phyloP scores from a whole-genome alignment of 2,797 vertebrate species.

The Vireo griseus region DNA sequence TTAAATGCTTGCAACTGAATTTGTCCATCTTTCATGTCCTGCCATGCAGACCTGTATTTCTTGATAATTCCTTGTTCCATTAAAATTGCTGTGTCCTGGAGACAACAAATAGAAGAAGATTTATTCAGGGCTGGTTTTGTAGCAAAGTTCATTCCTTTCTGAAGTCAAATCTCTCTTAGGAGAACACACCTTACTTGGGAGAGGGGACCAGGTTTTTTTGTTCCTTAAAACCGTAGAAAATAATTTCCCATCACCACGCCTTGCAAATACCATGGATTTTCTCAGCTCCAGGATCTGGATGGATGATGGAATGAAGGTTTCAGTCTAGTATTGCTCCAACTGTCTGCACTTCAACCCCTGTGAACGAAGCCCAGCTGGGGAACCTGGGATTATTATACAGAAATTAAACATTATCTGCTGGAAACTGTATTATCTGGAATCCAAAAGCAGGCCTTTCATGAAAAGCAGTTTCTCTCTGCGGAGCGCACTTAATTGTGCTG shows the following conservation, averaged over 20 bases:
- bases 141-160: neutral
- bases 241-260: fast-evolving
- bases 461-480: neutral
- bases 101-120: neutral
- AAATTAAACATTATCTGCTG: slow-evolving; percentile 14
- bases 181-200: neutral
- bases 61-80: neutral
- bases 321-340: neutral
- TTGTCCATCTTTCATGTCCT: neutral
- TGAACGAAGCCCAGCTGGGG: neutral
- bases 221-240: neutral
- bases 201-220: neutral
- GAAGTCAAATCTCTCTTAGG: neutral
- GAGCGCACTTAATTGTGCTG: neutral
- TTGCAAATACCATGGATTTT: neutral
- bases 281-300: neutral
- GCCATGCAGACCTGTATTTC: neutral
- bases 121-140: neutral
- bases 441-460: neutral
- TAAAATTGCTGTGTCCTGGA: neutral
- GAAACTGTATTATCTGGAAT: neutral
- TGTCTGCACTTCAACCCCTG: neutral
- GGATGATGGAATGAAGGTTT: neutral
- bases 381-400: neutral
- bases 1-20: neutral